phyloP scores from a whole-genome alignment of 2,797 vertebrate genomes.

The Hemibagrus guttatus region DNA sequence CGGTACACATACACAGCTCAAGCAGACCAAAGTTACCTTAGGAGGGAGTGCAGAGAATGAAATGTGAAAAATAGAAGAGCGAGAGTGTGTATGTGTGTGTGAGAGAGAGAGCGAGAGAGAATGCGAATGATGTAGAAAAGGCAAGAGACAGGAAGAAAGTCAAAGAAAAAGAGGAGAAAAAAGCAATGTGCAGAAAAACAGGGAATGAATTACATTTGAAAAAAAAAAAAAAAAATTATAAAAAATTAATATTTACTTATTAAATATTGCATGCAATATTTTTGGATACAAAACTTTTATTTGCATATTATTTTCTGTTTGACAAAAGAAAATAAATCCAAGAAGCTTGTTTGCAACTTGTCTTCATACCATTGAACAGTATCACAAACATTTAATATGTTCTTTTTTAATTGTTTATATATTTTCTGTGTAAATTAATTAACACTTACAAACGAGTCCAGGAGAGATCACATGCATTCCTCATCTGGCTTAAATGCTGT shows the following conservation, averaged over 20 bases:
- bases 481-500: slow-evolving; percentile 1
- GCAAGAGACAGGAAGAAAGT: not conserved
- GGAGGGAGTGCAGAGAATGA: not conserved
- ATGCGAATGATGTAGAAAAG: not conserved
- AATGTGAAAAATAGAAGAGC: not conserved
- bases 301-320: not conserved
- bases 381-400: not conserved
- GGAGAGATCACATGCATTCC: not conserved
- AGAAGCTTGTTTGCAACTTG: not conserved
- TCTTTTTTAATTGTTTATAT: not conserved
- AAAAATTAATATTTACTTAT: not conserved
- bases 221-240: not conserved
- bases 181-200: too few species aligned
- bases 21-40: not conserved
- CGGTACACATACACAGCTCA: not conserved
- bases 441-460: slow-evolving; percentile 11
- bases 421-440: not conserved
- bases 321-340: not conserved
- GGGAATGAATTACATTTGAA: not conserved
- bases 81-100: not conserved
- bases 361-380: not conserved
- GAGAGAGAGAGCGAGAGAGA: too few species aligned
- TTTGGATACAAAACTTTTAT: not conserved
- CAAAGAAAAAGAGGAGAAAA: not conserved
- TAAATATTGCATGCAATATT: not conserved